Base-by-base conservation (phyloP, 2,797 vertebrate genomes). In the Tenualosa thibaudeaui region DNA sequence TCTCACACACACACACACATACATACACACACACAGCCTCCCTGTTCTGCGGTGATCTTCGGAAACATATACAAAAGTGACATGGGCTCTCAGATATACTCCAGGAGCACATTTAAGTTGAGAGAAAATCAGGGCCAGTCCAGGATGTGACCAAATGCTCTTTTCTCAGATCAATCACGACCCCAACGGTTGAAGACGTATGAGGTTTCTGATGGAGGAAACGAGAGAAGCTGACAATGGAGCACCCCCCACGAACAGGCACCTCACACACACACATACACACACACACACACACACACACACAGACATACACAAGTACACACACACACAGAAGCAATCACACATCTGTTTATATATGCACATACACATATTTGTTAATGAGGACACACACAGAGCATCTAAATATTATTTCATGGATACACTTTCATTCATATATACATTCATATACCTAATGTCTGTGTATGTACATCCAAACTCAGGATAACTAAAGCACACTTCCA, bases 31-130 rank as follows among this genome's bases (percentile, higher is more conserved):
- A 89, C 56, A 88, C 91, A 65, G 85, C 90, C 89, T 86, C 89
- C 91, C 87, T 91, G 90, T 92, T 92, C 89, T 89, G 86, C 90
- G 49, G 90, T 94, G 94, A 94, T 94, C 93, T 94, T 92, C 93
- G 91, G 94, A 95, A 96, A 96, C 93, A 95, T 94, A 90, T 87
- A 94, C 93, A 95, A 95, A 94, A 88, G 92, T 95, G 94, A 95
- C 94, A 94, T 92, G 93, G 93, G 93, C 92, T 90, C 93, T 86
- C 90, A 94, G 95, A 96, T 94, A 95, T 94, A 94, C 93, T 94
- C 94, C 94, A 96, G 95, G 92, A 92, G 93, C 92, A 93, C 91
- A 93, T 94, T 94, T 91, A 84, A 81, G 82, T 78, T 3, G 86
- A 85, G 84, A 94, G 94, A 92, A 95, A 95, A 95, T 95, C 94